Conservation (phyloP, 2,888 invertebrate genomes). For the Listrodromus nycthemerus region DNA sequence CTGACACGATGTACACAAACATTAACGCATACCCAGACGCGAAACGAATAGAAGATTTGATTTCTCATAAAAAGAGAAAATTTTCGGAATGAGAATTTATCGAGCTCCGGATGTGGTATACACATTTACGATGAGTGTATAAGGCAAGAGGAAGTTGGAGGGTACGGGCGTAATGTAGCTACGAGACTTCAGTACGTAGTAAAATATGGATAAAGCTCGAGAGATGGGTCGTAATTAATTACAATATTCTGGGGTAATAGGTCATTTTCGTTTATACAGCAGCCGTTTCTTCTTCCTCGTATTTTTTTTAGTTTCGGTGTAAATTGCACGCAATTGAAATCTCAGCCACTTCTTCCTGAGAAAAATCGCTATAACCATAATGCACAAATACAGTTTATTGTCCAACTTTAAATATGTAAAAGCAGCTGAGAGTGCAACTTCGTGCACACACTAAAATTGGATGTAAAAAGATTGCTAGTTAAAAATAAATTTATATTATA, state of each 20-base stretch:
- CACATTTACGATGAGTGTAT: conserved; percentile 25
- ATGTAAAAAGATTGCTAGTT: too few species aligned
- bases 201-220: conserved; percentile 63
- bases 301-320: background rate
- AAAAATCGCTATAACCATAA: background rate
- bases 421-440: background rate
- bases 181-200: conserved; percentile 58
- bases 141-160: conserved; percentile 7
- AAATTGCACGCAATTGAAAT: conserved; percentile 2
- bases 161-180: conserved; percentile 19
- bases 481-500: too few species aligned
- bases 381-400: background rate
- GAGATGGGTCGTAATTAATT: conserved; percentile 63
- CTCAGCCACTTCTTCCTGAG: conserved; percentile 14
- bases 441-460: too few species aligned
- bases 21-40: too few species aligned
- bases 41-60: conserved; percentile 13
- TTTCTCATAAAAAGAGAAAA: conserved; percentile 29
- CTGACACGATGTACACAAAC: background rate
- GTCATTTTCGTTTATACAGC: conserved; percentile 31
- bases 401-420: background rate
- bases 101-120: conserved; percentile 35
- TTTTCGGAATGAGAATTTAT: conserved; percentile 61
- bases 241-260: conserved; percentile 58
- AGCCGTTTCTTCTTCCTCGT: background rate